Evolutionary conservation across 2,888 invertebrate genomes (phyloP).

Genomic region (Tiphia femorata): DNA sequence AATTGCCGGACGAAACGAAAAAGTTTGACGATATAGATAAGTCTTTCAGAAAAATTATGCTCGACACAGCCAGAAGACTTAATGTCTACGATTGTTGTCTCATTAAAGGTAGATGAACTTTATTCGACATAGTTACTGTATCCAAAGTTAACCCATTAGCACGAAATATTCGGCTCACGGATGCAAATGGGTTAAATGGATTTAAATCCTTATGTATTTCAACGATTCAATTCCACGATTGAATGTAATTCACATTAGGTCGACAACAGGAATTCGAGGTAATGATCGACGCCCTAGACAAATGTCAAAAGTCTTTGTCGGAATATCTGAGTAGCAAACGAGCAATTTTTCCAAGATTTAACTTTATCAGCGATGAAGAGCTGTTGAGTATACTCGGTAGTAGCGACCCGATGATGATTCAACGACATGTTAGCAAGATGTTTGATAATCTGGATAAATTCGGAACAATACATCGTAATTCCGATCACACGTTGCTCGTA

Average conservation of each 20-base stretch:
- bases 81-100: conserved; percentile 86
- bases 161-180: no score
- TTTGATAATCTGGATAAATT: conserved; percentile 90
- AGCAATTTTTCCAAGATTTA: conserved; percentile 90
- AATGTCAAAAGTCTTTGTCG: conserved; percentile 91
- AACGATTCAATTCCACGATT: no score
- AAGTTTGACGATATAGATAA: conserved; percentile 92
- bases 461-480: conserved; percentile 76
- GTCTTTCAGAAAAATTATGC: conserved; percentile 86
- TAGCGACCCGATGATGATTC: conserved; percentile 85
- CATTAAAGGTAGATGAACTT: conserved; percentile 68
- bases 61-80: conserved; percentile 84
- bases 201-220: no score
- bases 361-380: conserved; percentile 95
- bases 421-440: conserved; percentile 97
- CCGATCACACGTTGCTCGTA: conserved; percentile 77
- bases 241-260: conserved; percentile 70
- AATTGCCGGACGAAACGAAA: conserved; percentile 90
- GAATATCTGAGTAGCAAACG: conserved; percentile 92
- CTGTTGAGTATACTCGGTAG: conserved; percentile 90
- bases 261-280: conserved; percentile 82
- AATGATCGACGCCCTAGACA: conserved; percentile 82
- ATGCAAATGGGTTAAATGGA: no score
- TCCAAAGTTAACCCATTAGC: no score
- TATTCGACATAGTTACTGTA: not conserved